Evolutionary conservation across 2,888 invertebrate genomes (phyloP).

Genomic region (Gari tellinella): DNA sequence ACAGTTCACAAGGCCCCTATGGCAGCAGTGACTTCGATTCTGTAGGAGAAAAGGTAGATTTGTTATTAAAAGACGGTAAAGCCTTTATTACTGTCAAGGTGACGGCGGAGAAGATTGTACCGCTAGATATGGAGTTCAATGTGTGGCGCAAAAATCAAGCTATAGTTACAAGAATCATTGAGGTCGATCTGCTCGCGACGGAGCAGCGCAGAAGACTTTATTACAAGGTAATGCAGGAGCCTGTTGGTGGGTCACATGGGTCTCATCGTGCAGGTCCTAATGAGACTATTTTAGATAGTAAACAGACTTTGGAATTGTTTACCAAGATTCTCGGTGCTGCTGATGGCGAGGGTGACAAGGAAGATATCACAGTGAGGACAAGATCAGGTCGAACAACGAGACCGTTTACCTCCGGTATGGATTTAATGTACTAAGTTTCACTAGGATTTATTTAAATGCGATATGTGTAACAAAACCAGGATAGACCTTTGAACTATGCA

Average conservation of each 20-base stretch:
- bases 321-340: constrained; percentile 81
- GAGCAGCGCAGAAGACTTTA: constrained; percentile 80
- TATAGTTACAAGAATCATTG: constrained; percentile 82
- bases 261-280: constrained; percentile 35
- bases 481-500: too few relatives aligned
- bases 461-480: too few relatives aligned
- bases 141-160: constrained; percentile 83
- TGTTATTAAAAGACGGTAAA: constrained; percentile 75
- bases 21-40: constrained; percentile 77
- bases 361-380: constrained; percentile 69
- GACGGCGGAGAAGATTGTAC: constrained; percentile 81
- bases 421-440: constrained; percentile 65
- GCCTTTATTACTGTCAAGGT: constrained; percentile 81
- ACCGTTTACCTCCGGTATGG: constrained; percentile 61
- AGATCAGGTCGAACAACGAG: constrained; percentile 60
- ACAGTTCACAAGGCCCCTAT: constrained; percentile 21
- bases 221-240: constrained; percentile 75
- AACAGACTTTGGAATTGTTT: constrained; percentile 82
- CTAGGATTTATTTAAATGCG: too few relatives aligned
- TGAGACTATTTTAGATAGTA: constrained; percentile 76
- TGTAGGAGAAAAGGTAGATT: constrained; percentile 77
- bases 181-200: constrained; percentile 82
- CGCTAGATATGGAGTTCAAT: constrained; percentile 81
- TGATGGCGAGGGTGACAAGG: constrained; percentile 78
- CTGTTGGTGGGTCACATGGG: not conserved